A percentile compares a stretch with the other conserved stretches of the same genome.
phyloP scores from a whole-genome alignment of 2,113 vertebrate species.

The Galeopterus variegatus region DNA sequence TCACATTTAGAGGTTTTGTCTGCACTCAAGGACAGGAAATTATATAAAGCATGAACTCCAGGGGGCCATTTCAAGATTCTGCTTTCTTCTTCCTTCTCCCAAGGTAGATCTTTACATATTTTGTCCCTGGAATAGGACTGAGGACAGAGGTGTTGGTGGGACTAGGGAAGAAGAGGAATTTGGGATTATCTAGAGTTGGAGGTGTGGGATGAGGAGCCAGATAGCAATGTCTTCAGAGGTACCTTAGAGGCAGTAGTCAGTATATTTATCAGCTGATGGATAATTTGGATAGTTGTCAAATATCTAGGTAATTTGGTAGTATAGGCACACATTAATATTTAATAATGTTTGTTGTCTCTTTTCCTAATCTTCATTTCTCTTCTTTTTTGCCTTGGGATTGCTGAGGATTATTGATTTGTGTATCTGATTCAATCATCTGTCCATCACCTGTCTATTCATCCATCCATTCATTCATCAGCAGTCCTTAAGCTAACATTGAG shows the following conservation, averaged over 20 bases:
- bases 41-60: fast-evolving
- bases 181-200: background rate
- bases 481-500: background rate
- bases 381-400: background rate
- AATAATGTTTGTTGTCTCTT: background rate
- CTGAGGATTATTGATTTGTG: background rate
- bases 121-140: background rate
- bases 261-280: background rate
- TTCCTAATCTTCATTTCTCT: background rate
- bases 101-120: background rate
- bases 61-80: background rate
- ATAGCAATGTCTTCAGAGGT: background rate
- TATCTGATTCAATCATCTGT: background rate
- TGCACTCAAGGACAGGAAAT: no score
- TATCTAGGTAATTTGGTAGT: background rate
- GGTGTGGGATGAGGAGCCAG: no score
- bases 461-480: no score
- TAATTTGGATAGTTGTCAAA: background rate
- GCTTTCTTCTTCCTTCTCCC: background rate
- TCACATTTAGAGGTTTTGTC: background rate
- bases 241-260: background rate
- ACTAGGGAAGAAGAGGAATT: background rate
- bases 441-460: background rate
- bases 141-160: background rate
- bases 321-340: background rate